A percentile compares a stretch with the other conserved stretches of the same genome.
These are phyloP conservation scores for Tetraneura akinire DNA, from an alignment of 1,140 invertebrate species.

Conservation along the genomic window DNA sequence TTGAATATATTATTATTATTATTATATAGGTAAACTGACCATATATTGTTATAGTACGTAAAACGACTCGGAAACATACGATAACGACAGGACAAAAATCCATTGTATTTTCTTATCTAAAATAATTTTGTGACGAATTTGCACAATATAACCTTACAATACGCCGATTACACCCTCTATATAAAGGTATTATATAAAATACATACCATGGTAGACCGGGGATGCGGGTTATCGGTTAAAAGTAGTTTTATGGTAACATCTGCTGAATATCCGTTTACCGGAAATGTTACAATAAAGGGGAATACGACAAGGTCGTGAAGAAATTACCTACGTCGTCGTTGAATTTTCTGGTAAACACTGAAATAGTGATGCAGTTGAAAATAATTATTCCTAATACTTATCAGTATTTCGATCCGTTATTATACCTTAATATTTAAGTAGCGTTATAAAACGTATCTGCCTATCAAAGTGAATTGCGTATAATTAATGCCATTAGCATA, in stretches of 20 bases:
- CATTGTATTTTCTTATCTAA: not conserved
- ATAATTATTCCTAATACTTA: not conserved
- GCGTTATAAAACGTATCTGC: not conserved
- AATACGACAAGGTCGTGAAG: not conserved
- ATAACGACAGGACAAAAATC: not conserved
- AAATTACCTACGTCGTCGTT: not conserved
- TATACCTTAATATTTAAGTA: not conserved
- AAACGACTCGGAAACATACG: not conserved
- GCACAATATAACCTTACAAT: not conserved
- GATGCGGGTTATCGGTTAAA: not conserved
- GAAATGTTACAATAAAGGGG: not conserved
- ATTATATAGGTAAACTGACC: too few species aligned
- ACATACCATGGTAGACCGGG: not conserved
- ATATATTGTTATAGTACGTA: not conserved
- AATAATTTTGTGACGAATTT: not conserved
- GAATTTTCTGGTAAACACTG: not conserved
- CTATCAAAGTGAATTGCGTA: not conserved
- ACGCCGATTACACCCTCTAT: not conserved
- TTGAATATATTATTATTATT: too few species aligned
- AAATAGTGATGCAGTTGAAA: not conserved
- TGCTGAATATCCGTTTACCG: conserved; percentile 18
- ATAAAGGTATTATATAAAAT: not conserved
- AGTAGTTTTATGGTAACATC: not conserved
- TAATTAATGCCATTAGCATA: conserved; percentile 2
- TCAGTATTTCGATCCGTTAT: too few species aligned